Conservation (phyloP, 1,140 invertebrate species). For the Aricia agestis region DNA sequence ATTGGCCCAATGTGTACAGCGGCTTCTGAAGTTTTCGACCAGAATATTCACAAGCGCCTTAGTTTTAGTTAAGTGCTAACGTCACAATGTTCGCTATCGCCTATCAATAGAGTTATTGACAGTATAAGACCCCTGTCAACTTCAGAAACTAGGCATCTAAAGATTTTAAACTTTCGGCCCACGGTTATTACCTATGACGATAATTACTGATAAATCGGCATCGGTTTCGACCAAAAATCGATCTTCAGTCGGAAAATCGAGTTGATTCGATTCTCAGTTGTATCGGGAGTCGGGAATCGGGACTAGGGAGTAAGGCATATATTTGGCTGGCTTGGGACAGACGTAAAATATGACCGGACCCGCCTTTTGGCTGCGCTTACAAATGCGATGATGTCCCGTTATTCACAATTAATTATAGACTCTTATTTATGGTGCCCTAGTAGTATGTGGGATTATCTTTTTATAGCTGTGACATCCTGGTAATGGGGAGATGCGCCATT, state of each 20-base stretch:
- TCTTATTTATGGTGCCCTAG: not conserved
- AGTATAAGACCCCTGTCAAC: too few species aligned
- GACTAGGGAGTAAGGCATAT: not conserved
- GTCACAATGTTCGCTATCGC: too few species aligned
- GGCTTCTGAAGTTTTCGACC: too few species aligned
- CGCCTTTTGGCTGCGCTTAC: slow-evolving; percentile 19
- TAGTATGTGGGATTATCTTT: not conserved
- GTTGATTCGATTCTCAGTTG: not conserved
- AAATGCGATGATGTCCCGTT: slow-evolving; percentile 13
- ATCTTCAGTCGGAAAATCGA: not conserved
- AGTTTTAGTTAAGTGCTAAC: too few species aligned
- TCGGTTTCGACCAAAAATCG: not conserved
- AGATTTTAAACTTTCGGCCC: too few species aligned
- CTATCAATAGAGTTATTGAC: too few species aligned
- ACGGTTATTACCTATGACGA: too few species aligned
- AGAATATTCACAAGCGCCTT: too few species aligned
- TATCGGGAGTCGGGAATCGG: not conserved
- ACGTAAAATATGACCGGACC: slow-evolving; percentile 20
- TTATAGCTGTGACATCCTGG: slow-evolving; percentile 3
- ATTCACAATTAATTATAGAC: slow-evolving; percentile 7
- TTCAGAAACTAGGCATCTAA: too few species aligned
- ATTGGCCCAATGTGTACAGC: too few species aligned
- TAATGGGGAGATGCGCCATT: not conserved
- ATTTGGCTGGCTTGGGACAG: slow-evolving; percentile 15
- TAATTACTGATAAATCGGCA: too few species aligned